Percentiles rank a stretch among this genome's conserved stretches.
Evolutionary conservation across 2,113 vertebrate genomes (phyloP).

Genomic region (Gnathonemus echidnorhynchus): DNA sequence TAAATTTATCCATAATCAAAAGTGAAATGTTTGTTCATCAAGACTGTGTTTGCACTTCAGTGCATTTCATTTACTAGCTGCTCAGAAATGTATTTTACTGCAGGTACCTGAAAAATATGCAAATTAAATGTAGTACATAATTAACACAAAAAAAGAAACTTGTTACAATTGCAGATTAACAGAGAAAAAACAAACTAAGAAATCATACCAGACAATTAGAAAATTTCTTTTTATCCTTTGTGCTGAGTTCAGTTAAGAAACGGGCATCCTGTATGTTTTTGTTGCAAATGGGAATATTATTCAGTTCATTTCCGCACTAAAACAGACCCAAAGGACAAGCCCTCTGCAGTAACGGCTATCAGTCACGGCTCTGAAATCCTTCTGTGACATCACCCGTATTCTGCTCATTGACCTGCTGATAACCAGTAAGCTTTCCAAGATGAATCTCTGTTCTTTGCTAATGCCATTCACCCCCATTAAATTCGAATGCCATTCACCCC

Average conservation of each 20-base stretch:
- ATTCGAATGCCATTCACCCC: no score
- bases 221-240: neutral
- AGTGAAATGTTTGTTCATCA: neutral
- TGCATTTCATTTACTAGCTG: neutral
- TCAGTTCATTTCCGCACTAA: neutral
- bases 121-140: neutral
- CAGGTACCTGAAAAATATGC: neutral
- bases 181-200: neutral
- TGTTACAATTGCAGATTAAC: neutral
- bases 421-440: neutral
- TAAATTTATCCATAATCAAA: neutral
- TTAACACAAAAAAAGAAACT: neutral
- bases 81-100: constrained; percentile 18
- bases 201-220: neutral
- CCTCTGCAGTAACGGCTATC: neutral
- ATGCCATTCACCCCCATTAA: no score
- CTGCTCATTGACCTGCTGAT: neutral
- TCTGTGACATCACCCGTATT: neutral
- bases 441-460: neutral
- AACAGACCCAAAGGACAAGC: constrained; percentile 32
- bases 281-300: neutral
- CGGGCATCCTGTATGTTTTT: neutral
- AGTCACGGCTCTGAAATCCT: neutral
- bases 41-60: neutral
- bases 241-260: neutral